Conservation (phyloP, 2,113 vertebrate genomes). For the Dendropsophus ebraccatus region DNA sequence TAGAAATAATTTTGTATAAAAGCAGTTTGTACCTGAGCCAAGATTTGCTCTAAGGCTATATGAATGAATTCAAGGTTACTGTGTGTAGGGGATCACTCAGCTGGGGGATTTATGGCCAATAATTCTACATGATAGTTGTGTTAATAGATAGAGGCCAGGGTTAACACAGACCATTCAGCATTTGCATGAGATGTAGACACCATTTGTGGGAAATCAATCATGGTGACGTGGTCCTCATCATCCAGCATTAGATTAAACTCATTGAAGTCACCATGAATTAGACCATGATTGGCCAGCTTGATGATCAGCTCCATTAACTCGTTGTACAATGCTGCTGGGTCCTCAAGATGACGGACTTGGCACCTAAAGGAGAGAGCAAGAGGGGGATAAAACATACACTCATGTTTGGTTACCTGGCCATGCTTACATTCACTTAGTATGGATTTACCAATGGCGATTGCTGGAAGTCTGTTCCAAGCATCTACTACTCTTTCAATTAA, state of each 20-base stretch:
- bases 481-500: too few species aligned
- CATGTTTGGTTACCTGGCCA: too few species aligned
- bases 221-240: constrained; percentile 85
- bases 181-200: constrained; percentile 93
- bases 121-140: not conserved
- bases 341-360: constrained; percentile 86
- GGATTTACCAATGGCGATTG: too few species aligned
- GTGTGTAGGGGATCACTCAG: not conserved
- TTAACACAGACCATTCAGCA: constrained; percentile 87
- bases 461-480: too few species aligned
- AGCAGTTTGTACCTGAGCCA: not conserved
- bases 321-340: constrained; percentile 85
- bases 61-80: not conserved
- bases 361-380: constrained; percentile 74
- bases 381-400: too few species aligned
- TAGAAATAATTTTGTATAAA: constrained; percentile 24
- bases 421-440: too few species aligned
- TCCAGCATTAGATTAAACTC: constrained; percentile 97
- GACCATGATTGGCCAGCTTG: constrained; percentile 90
- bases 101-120: not conserved
- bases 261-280: constrained; percentile 98
- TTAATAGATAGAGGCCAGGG: not conserved
- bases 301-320: constrained; percentile 96
- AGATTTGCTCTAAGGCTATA: not conserved
- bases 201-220: constrained; percentile 99